Percentiles rank a stretch among this genome's conserved stretches.
These are phyloP conservation scores for Planiliza haematocheilus DNA, from an alignment of 2,113 vertebrate genomes.

Conservation along the genomic window DNA sequence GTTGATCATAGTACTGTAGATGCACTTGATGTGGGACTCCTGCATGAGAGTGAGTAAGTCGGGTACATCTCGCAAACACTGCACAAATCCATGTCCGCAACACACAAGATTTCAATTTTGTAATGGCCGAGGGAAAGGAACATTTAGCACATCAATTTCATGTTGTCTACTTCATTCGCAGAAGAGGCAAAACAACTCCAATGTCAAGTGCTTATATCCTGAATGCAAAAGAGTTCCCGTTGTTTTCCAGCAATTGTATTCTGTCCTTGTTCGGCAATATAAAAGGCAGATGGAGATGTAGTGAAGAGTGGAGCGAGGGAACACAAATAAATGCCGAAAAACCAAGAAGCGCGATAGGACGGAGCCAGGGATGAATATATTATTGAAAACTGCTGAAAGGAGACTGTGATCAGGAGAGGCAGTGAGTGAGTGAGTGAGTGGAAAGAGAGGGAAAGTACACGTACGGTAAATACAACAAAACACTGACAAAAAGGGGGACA, in stretches of 20 bases:
- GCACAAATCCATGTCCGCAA: neutral
- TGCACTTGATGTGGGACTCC: conserved; percentile 88
- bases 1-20: conserved; percentile 91
- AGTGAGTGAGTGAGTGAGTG: neutral
- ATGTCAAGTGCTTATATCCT: conserved; percentile 3
- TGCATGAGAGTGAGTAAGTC: conserved; percentile 44
- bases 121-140: neutral
- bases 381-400: conserved; percentile 20
- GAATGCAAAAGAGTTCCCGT: neutral
- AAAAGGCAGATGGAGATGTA: too few species aligned
- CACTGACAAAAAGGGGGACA: neutral
- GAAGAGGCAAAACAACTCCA: neutral
- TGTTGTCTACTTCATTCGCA: conserved; percentile 2
- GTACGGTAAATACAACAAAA: neutral
- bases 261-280: neutral
- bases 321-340: neutral
- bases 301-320: neutral
- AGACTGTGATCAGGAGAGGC: neutral
- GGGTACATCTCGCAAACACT: neutral
- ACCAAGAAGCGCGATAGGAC: neutral
- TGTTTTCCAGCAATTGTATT: neutral
- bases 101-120: conserved; percentile 3
- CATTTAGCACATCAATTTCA: neutral
- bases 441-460: neutral
- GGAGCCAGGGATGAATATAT: too few species aligned